Percentiles rank a stretch among this genome's conserved stretches.
phyloP scores from a whole-genome alignment of 2,113 vertebrate species.

The Nycticryphes semicollaris region DNA sequence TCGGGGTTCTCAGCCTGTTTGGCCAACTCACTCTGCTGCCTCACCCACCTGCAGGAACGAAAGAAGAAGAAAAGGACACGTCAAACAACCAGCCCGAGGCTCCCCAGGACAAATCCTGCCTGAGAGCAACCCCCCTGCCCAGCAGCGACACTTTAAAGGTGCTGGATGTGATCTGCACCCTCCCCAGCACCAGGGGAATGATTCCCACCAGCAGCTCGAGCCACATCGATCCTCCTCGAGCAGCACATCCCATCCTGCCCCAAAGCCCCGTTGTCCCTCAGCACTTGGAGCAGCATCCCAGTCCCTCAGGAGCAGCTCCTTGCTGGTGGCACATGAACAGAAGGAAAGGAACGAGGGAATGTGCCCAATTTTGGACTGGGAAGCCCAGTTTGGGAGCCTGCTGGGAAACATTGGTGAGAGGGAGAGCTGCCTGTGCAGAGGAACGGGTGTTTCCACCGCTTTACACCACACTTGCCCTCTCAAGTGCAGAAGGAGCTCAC shows the following conservation, averaged over 20 bases:
- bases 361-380: not conserved
- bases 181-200: rapidly evolving
- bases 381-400: not conserved
- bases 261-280: not conserved
- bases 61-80: not conserved
- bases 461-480: not conserved
- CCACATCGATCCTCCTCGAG: rapidly evolving
- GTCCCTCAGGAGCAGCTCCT: not conserved
- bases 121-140: not conserved
- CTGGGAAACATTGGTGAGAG: not conserved
- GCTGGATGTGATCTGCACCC: rapidly evolving
- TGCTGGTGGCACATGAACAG: rapidly evolving
- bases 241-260: not conserved
- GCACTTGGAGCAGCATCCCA: not conserved
- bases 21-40: slow-evolving; percentile 90
- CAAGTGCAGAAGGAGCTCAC: rapidly evolving
- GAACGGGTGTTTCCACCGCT: not conserved
- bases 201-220: rapidly evolving
- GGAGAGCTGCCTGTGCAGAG: not conserved
- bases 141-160: not conserved
- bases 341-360: not conserved
- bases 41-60: slow-evolving; percentile 86
- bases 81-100: not conserved
- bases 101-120: not conserved
- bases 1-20: slow-evolving; percentile 77